phyloP scores from a whole-genome alignment of 2,797 vertebrate species.

The Diplodus sargus region DNA sequence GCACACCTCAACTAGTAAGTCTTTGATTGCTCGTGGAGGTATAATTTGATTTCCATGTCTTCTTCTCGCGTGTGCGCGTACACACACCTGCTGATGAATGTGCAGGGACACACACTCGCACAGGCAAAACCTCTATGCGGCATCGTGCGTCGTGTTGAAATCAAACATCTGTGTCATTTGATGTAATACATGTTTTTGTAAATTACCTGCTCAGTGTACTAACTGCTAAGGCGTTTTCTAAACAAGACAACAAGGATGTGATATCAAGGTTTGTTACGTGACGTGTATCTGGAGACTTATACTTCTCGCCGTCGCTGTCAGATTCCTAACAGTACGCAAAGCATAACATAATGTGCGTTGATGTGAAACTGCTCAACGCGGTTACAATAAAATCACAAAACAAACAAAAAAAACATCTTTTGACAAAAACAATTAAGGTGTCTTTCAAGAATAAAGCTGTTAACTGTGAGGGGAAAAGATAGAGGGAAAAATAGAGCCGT shows the following conservation, averaged over 20 bases:
- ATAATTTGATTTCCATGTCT: conserved; percentile 39
- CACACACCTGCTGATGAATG: conserved; percentile 26
- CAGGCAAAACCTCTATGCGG: conserved; percentile 1
- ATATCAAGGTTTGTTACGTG: background rate
- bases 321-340: conserved; percentile 29
- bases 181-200: background rate
- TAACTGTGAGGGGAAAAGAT: conserved; percentile 28
- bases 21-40: conserved; percentile 39
- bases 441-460: conserved; percentile 45
- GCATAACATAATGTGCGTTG: background rate
- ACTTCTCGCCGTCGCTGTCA: conserved; percentile 19
- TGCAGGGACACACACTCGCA: background rate
- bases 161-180: background rate
- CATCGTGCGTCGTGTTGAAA: background rate
- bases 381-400: conserved; percentile 27
- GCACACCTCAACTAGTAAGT: conserved; percentile 41
- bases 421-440: conserved; percentile 22
- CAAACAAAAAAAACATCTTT: background rate
- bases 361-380: conserved; percentile 10
- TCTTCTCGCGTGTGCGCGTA: background rate
- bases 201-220: background rate
- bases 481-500: conserved; percentile 12
- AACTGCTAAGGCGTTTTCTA: background rate
- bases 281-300: background rate
- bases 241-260: background rate